phyloP scores from a whole-genome alignment of 2,888 invertebrate genomes.

The Lepidonotus clava region DNA sequence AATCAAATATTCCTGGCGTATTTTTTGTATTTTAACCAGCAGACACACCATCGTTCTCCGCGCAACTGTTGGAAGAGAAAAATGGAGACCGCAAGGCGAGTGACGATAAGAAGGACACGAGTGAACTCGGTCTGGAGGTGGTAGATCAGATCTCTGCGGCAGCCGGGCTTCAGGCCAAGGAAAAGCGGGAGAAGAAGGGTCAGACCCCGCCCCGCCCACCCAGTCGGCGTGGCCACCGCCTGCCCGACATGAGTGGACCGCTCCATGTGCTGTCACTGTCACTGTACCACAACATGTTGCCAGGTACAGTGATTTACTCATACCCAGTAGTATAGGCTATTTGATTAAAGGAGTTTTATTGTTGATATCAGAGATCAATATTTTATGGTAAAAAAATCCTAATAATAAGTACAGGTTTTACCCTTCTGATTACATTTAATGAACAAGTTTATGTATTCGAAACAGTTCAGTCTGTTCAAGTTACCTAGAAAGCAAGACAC shows the following conservation, averaged over 20 bases:
- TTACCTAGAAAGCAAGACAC: too few relatives aligned
- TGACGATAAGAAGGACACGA: slow-evolving; percentile 73
- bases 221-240: slow-evolving; percentile 81
- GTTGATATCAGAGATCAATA: too few relatives aligned
- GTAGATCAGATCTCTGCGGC: slow-evolving; percentile 86
- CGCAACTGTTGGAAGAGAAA: slow-evolving; percentile 75
- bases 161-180: slow-evolving; percentile 90
- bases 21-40: too few relatives aligned
- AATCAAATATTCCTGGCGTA: too few relatives aligned
- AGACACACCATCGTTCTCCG: slow-evolving; percentile 71
- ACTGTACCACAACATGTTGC: slow-evolving; percentile 77
- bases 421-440: too few relatives aligned
- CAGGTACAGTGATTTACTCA: slow-evolving; percentile 66
- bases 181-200: slow-evolving; percentile 90
- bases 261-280: slow-evolving; percentile 66
- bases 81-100: slow-evolving; percentile 50
- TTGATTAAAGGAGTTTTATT: too few relatives aligned
- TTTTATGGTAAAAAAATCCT: too few relatives aligned
- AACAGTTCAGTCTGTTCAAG: too few relatives aligned
- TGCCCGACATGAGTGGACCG: slow-evolving; percentile 61
- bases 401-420: too few relatives aligned
- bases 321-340: neutral
- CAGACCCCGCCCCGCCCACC: slow-evolving; percentile 82
- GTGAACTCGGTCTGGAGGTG: slow-evolving; percentile 78
- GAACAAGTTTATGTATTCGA: too few relatives aligned